A percentile compares a stretch with the other conserved stretches of the same genome.
These are phyloP conservation scores for Notamacropus eugenii DNA, from an alignment of 2,797 vertebrate species.

Conservation along the genomic window DNA sequence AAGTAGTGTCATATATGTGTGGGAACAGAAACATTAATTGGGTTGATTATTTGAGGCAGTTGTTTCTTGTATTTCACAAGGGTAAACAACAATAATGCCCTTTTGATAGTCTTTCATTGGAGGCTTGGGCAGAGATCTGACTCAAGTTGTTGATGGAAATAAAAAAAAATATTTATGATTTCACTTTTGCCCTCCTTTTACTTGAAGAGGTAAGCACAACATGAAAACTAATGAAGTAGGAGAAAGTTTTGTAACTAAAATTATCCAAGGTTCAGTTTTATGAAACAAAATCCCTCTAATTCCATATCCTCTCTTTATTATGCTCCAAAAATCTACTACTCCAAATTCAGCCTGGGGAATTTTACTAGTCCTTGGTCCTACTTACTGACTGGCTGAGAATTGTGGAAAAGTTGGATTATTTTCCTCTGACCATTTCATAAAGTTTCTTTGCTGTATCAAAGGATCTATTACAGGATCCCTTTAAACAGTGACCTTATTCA, in stretches of 20 bases:
- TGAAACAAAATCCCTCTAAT: neutral
- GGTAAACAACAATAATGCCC: neutral
- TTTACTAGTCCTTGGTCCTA: neutral
- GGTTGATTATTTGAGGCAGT: neutral
- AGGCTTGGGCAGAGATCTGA: neutral
- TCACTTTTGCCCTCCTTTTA: neutral
- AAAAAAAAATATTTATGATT: neutral
- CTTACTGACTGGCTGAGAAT: constrained; percentile 25
- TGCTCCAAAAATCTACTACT: neutral
- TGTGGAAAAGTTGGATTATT: neutral
- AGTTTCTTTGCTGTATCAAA: constrained; percentile 20
- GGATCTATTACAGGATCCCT: constrained; percentile 21
- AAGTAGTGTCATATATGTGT: neutral
- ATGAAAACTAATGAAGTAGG: neutral
- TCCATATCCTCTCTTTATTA: neutral
- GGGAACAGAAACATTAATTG: neutral
- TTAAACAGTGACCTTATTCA: neutral
- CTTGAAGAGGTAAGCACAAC: neutral
- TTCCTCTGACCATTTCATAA: constrained; percentile 14
- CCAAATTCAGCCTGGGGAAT: neutral
- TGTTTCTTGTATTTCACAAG: neutral
- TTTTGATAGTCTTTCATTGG: neutral
- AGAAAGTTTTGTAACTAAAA: neutral
- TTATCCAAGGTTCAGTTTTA: neutral
- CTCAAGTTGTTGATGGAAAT: neutral